Conservation (phyloP, 2,797 vertebrate species). For the Pangasius sanitwongsei region DNA sequence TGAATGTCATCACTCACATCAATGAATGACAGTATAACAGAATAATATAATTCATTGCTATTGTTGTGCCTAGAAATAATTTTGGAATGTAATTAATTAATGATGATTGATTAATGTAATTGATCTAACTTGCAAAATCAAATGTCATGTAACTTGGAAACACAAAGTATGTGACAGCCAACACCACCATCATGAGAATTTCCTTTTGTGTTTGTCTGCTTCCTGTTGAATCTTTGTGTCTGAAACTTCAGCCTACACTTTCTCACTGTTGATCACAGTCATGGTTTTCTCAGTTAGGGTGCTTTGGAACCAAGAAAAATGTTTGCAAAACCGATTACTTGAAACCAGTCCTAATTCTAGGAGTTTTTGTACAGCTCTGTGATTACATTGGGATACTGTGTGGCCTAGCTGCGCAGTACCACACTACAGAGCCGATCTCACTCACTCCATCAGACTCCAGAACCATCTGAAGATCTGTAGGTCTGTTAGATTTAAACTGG, state of each 20-base stretch:
- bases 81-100: neutral
- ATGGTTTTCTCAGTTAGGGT: neutral
- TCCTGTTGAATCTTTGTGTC: neutral
- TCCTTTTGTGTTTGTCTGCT: neutral
- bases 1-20: neutral
- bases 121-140: neutral
- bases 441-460: constrained; percentile 50
- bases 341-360: neutral
- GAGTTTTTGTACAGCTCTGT: constrained; percentile 55
- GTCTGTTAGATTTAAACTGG: constrained; percentile 41
- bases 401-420: constrained; percentile 60
- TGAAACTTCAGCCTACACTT: neutral
- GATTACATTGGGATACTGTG: constrained; percentile 41
- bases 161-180: neutral
- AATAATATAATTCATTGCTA: neutral
- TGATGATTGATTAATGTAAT: neutral
- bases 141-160: neutral
- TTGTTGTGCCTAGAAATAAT: neutral
- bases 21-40: neutral
- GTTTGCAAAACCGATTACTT: neutral
- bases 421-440: constrained; percentile 45
- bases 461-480: constrained; percentile 33
- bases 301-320: neutral
- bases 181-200: neutral
- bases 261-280: neutral